Evolutionary conservation across 2,113 vertebrate species (phyloP).

Genomic region (Corydoras sp.): DNA sequence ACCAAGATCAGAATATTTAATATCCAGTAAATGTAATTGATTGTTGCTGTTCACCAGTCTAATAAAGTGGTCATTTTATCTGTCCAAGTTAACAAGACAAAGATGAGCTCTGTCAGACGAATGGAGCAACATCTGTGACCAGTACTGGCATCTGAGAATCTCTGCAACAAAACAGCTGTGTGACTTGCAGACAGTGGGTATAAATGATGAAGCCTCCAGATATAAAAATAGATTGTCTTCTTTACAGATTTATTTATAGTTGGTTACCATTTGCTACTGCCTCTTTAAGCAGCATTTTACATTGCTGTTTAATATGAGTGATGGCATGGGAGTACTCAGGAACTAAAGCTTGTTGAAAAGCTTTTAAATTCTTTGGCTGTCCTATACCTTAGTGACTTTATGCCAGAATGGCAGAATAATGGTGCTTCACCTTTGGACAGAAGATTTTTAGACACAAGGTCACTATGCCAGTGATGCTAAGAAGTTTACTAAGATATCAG

Average conservation of each 20-base stretch:
- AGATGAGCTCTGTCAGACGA: constrained; percentile 20
- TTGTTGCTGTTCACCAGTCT: constrained; percentile 28
- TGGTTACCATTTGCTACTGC: constrained; percentile 4
- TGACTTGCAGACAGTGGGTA: neutral
- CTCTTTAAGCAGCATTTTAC: constrained; percentile 12
- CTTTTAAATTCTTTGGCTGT: no score
- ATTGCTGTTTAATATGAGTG: neutral
- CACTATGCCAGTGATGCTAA: no score
- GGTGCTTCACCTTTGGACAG: no score
- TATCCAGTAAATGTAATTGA: constrained; percentile 41
- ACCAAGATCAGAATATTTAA: constrained; percentile 40
- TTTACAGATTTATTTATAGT: constrained; percentile 21
- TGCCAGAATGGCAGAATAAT: no score
- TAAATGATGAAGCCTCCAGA: constrained; percentile 17
- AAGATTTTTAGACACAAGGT: no score
- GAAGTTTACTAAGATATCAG: no score
- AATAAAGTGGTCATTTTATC: constrained; percentile 38
- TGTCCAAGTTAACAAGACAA: constrained; percentile 14
- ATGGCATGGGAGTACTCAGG: no score
- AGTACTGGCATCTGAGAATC: neutral
- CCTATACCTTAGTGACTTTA: no score
- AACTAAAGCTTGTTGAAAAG: no score
- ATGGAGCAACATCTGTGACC: constrained; percentile 4
- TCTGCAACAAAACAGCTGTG: neutral
- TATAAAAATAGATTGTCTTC: constrained; percentile 30